These are phyloP conservation scores for Rhamnusium bicolor DNA, from an alignment of 2,888 invertebrate genomes.

Conservation along the genomic window DNA sequence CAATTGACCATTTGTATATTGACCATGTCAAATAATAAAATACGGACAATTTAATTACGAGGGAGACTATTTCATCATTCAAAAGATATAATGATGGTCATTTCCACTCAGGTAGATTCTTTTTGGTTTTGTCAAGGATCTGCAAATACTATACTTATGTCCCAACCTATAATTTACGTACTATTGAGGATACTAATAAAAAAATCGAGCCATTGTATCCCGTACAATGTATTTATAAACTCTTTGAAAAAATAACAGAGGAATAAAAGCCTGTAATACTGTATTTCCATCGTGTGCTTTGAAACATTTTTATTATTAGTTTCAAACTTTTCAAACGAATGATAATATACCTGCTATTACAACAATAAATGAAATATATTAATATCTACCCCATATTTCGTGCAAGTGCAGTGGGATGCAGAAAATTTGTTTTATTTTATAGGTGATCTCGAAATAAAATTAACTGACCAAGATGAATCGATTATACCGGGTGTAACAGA, in stretches of 20 bases:
- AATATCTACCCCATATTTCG: no score
- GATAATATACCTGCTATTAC: not conserved
- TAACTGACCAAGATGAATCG: no score
- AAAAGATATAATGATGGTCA: not conserved
- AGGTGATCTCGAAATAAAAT: no score
- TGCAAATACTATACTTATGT: not conserved
- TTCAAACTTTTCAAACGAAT: constrained; percentile 2
- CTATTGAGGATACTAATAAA: constrained; percentile 9
- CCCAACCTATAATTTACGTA: constrained; percentile 10
- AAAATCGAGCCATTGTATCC: constrained; percentile 8
- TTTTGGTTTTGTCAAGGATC: not conserved
- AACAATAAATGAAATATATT: constrained; percentile 2
- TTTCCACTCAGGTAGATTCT: constrained; percentile 5
- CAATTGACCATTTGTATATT: not conserved
- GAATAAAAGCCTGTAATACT: constrained; percentile 10
- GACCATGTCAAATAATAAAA: not conserved
- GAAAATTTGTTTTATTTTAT: no score
- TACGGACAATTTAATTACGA: not conserved
- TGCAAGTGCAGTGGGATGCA: no score
- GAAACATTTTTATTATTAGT: not conserved
- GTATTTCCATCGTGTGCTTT: not conserved
- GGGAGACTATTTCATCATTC: not conserved
- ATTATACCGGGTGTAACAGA: no score
- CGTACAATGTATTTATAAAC: not conserved
- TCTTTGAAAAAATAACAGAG: not conserved